Conservation (phyloP, 2,113 vertebrate species). For the Bubalus kerabau region DNA sequence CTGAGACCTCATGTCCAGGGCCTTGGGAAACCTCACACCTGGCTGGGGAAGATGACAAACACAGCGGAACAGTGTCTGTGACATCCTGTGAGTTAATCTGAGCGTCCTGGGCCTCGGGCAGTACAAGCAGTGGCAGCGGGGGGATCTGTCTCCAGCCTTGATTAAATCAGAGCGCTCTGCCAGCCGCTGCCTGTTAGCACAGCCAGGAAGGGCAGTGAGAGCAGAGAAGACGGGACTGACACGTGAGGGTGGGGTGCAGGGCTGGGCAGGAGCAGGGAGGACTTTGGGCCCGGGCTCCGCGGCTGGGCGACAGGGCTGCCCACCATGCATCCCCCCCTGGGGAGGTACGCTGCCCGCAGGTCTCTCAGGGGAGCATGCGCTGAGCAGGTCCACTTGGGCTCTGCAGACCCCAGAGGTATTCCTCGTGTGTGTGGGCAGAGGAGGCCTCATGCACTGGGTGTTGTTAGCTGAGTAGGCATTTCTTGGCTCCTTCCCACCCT, state of each 20-base stretch:
- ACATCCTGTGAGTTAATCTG: conserved; percentile 85
- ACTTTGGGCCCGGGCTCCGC: not conserved
- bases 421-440: not conserved
- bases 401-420: not conserved
- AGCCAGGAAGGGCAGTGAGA: conserved; percentile 5
- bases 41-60: conserved; percentile 79
- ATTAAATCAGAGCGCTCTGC: conserved; percentile 85
- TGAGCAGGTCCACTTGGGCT: not conserved
- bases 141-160: conserved; percentile 79
- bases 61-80: conserved; percentile 86
- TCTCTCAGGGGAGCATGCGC: not conserved
- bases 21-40: not conserved
- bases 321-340: not conserved
- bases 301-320: not conserved
- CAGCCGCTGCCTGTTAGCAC: conserved; percentile 53
- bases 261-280: fast-evolving
- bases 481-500: not conserved
- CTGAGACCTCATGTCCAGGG: not conserved
- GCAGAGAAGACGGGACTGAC: conserved; percentile 32
- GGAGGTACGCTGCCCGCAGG: not conserved
- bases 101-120: conserved; percentile 78
- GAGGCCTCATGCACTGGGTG: not conserved
- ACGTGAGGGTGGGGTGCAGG: not conserved
- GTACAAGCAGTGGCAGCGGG: conserved; percentile 66
- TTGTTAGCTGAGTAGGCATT: not conserved